Evolutionary conservation across 2,797 vertebrate species (phyloP), one percentile per base, ranked within the genome.

Genomic region (Acridotheres tristis): DNA sequence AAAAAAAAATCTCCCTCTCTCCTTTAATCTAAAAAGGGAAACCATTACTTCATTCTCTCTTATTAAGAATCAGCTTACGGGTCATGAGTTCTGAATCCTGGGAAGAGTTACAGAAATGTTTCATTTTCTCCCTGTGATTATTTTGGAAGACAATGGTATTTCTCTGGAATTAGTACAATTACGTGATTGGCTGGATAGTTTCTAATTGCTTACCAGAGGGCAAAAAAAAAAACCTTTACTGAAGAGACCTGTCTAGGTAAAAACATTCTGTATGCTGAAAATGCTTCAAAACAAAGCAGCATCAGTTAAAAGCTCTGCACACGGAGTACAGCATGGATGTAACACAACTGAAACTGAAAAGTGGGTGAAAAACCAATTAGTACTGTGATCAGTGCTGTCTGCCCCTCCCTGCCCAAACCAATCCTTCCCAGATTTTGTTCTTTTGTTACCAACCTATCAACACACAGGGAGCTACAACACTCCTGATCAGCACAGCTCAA

Each of bases 161-260:
- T 53, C 84, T 90, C 65, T 57, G 55, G 42, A 66, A 80, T 78
- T 55, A 59, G 20, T 13, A 68, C 11, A 71, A 43, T 58, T 57
- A 57, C 13, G 14, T 34, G 69, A 86, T 57, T 66, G 22, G 54
- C n/a, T 78, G 40, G n/a, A 63, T 10, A 61, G 48, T 62, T 79
- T 91, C 53, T 66, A 83, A 83, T 67, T 81, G 48, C 57, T 93
- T 71, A 77, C 42, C 72, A 91, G 72, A 90, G 13, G 9, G 45
- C 29, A 4, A 36, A 72, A 68, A 19, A 19, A 68, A 68, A 19
- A 42, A 27, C 19, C 23, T 53, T 75, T 16, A 20, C 48, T 77
- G 34, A 55, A 82, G 51, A 85, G 21, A 29, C 43, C 32, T 65
- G 20, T 26, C 30, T 48, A 73, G 54, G 43, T 10, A 89, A 84